Evolutionary conservation across 1,140 invertebrate species (phyloP), one percentile per base, ranked within the genome.

Genomic region (Eriosoma lanigerum): DNA sequence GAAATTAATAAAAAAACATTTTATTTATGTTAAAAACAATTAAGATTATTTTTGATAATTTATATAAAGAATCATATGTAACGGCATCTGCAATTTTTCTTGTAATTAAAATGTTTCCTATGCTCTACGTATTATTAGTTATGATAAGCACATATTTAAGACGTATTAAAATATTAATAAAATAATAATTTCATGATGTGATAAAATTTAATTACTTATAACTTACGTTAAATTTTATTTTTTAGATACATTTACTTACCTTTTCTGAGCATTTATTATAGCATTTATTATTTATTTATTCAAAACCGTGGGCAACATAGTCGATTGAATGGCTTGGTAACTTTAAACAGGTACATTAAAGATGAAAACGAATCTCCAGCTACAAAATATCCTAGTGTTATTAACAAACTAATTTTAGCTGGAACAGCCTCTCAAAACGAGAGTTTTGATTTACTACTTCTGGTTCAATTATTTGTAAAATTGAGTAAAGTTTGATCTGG

Each of bases 81-180:
- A 75, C 26, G 10, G 46, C 72, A 56, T 75, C 46, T 75, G 72
- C 29, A 32, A 75, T 75, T 82, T 72, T 68, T 66, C 85, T n/a
- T 56, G 54, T 56, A 3, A 13, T 56, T 1, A 56, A 24, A 24
- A 56, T 56, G 21, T 56, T 56, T 38, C 32, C 32, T 38, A 38
- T 38, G 32, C 8, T 38, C 32, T 38, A 38, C 32, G 3, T 38
- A 38, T 38, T 38, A 8, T 38, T 38, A 38, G 32, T 38, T 38
- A 38, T 38, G 32, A 38, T 38, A 38, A 38, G 8, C n/a, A 38
- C 3, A 38, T 4, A 38, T 38, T 38, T 38, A 38, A 38, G 8
- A 38, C 3, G 32, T 38, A 38, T 38, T 4, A 38, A 38, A 38
- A 8, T 38, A 8, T 38, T 38, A 38, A 38, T 38, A 38, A 38